Evolutionary conservation across 2,888 invertebrate species (phyloP).

Genomic region (Rotaria macrura): DNA sequence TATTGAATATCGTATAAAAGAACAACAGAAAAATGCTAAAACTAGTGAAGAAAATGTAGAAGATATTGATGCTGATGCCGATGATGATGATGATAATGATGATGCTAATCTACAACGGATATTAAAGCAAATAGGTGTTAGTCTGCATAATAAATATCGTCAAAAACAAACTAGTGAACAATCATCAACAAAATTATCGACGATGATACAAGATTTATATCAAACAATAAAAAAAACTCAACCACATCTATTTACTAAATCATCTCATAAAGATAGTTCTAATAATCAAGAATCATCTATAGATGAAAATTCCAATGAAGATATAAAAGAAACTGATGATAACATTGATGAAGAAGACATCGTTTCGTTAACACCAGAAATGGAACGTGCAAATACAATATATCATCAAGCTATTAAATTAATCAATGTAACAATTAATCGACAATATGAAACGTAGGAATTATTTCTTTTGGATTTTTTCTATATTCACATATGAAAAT

Average conservation of each 20-base stretch:
- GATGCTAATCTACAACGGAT: not conserved
- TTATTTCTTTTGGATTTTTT: not conserved
- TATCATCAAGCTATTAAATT: constrained; percentile 1
- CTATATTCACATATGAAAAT: no score
- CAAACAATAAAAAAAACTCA: not conserved
- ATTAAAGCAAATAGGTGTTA: not conserved
- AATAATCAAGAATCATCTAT: not conserved
- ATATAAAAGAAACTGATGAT: not conserved
- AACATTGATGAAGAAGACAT: not conserved
- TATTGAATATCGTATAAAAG: not conserved
- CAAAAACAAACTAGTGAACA: not conserved
- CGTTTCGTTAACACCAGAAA: not conserved
- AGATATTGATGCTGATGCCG: not conserved
- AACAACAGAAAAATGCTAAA: not conserved
- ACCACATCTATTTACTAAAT: not conserved
- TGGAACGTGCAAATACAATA: not conserved
- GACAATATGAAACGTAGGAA: not conserved
- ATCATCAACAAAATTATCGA: not conserved
- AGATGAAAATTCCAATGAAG: not conserved
- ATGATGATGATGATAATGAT: not conserved
- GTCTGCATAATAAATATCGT: not conserved
- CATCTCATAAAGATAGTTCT: not conserved
- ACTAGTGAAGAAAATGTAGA: not conserved
- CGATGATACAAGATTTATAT: not conserved
- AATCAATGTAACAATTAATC: not conserved